Evolutionary conservation across 37 sponge, comb jelly and placozoan species (phyloP).

Genomic region (Geodia barretti): DNA sequence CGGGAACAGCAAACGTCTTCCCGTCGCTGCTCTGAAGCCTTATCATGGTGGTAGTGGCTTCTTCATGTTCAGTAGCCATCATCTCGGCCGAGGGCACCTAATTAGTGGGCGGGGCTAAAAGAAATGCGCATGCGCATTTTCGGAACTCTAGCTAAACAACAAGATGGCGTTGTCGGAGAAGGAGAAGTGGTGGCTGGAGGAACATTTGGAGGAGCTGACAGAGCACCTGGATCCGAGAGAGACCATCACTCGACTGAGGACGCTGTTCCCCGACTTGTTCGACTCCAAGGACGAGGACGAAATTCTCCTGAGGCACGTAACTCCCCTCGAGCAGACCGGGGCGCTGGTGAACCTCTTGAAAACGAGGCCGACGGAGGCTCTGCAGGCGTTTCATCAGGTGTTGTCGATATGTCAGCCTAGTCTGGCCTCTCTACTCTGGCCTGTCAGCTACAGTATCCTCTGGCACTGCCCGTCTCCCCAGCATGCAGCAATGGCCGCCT

Average conservation of each 20-base stretch:
- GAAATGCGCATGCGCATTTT: too few relatives aligned
- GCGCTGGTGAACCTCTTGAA: not conserved
- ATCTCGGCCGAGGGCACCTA: too few relatives aligned
- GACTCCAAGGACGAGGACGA: not conserved
- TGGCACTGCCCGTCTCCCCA: slow-evolving; percentile 6
- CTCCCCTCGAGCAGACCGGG: not conserved
- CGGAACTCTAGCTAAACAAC: too few relatives aligned
- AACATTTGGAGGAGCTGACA: not conserved
- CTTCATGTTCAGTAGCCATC: too few relatives aligned
- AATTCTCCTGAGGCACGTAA: not conserved
- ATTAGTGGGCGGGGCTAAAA: too few relatives aligned
- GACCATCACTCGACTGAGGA: not conserved
- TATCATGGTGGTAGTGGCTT: too few relatives aligned
- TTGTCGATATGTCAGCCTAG: not conserved
- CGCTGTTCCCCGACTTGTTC: not conserved
- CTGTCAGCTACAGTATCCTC: slow-evolving; percentile 20
- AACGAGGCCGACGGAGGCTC: not conserved
- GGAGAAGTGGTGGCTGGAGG: not conserved
- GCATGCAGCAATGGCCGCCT: slow-evolving; percentile 17
- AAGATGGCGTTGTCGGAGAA: not conserved
- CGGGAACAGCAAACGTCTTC: slow-evolving; percentile 35
- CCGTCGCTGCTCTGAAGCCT: slow-evolving; percentile 56
- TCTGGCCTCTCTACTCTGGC: slow-evolving; percentile 6
- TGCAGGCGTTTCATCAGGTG: not conserved
- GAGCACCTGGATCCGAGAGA: slow-evolving; percentile 4